Evolutionary conservation across 2,113 vertebrate genomes (phyloP).

Genomic region (Philantomba maxwellii): DNA sequence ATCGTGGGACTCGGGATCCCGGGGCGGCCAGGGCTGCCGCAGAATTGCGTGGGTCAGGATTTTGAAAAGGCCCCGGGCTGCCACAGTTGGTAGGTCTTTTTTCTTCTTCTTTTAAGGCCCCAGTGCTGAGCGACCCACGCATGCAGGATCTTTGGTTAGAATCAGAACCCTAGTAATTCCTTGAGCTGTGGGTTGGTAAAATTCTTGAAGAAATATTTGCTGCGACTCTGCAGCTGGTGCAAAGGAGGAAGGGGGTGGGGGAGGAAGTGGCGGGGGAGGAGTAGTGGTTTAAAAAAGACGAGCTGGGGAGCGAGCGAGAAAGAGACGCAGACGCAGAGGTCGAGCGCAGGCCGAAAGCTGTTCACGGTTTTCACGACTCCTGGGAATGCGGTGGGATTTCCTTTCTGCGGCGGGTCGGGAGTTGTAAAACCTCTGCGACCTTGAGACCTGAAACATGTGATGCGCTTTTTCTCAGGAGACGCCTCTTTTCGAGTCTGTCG

Average conservation of each 20-base stretch:
- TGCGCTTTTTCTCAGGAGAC: neutral
- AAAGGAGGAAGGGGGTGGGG: constrained; percentile 42
- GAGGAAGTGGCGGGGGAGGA: constrained; percentile 38
- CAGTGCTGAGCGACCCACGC: neutral
- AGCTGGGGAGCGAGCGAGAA: neutral
- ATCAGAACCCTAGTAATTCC: neutral
- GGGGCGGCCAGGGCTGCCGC: neutral
- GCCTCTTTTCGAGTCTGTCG: neutral
- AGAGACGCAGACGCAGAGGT: neutral
- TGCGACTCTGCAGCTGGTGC: constrained; percentile 60
- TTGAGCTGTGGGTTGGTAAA: constrained; percentile 5
- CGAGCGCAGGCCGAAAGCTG: constrained; percentile 32
- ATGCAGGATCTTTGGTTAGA: neutral
- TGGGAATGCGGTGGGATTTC: constrained; percentile 23
- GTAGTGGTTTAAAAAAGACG: constrained; percentile 50
- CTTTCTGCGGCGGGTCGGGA: neutral
- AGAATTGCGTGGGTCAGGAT: neutral
- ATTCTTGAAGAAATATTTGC: constrained; percentile 28
- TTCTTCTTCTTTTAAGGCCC: neutral
- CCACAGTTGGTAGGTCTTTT: neutral
- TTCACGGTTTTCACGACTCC: constrained; percentile 18
- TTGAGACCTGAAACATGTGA: constrained; percentile 20
- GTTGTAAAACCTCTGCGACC: constrained; percentile 26
- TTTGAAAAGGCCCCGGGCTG: neutral
- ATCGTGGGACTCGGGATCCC: neutral